A percentile compares a stretch with the other conserved stretches of the same genome.
Evolutionary conservation across 2,888 invertebrate species (phyloP).

Genomic region (Spilosoma lubricipeda): DNA sequence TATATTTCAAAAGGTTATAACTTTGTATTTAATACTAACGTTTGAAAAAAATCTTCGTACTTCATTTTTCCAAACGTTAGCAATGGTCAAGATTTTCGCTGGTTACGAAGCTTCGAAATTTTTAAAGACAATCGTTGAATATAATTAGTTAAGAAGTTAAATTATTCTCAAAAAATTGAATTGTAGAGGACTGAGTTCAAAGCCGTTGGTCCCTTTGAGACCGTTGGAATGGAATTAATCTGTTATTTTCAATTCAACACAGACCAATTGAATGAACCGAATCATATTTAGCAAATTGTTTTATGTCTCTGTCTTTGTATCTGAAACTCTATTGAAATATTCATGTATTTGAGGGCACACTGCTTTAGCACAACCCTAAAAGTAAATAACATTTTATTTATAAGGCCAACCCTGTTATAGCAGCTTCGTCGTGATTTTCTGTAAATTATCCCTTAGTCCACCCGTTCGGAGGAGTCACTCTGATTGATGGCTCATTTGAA

Average conservation of each 20-base stretch:
- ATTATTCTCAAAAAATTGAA: conserved; percentile 38
- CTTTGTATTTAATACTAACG: no score
- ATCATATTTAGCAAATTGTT: conserved; percentile 50
- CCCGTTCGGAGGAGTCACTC: background rate
- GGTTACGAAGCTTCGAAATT: background rate
- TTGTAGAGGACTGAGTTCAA: conserved; percentile 36
- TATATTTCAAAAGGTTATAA: background rate
- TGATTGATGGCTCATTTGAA: background rate
- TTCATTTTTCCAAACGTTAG: conserved; percentile 1
- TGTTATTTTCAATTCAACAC: conserved; percentile 51
- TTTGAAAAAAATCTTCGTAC: background rate
- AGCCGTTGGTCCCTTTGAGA: conserved; percentile 51
- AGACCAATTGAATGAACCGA: conserved; percentile 48
- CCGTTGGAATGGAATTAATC: conserved; percentile 56
- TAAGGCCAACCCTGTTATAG: background rate
- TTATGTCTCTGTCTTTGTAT: conserved; percentile 35
- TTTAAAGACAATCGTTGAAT: conserved; percentile 28
- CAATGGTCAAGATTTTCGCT: background rate
- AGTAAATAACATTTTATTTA: background rate
- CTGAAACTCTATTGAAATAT: conserved; percentile 27
- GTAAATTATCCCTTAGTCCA: background rate
- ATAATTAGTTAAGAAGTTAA: conserved; percentile 45
- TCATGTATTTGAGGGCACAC: conserved; percentile 16
- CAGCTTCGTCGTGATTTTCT: background rate
- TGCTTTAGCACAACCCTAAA: background rate